Percentiles rank a stretch among this genome's conserved stretches.
These are phyloP conservation scores for Drosophila koepferae DNA, from an alignment of 2,888 invertebrate species.

Conservation along the genomic window DNA sequence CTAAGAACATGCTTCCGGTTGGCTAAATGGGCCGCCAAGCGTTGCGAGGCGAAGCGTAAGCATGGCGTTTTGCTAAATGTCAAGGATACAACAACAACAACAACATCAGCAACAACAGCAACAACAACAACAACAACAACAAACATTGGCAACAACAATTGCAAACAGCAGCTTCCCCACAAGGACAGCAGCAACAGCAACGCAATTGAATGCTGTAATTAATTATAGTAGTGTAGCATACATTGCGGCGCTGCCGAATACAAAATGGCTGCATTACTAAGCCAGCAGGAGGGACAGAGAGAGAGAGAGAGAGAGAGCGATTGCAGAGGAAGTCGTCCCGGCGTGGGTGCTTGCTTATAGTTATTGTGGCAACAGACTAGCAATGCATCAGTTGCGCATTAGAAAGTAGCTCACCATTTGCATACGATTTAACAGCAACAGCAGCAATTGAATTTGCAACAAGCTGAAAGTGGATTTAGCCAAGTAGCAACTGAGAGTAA, in stretches of 20 bases:
- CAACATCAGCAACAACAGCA: slow-evolving; percentile 18
- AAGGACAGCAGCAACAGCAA: slow-evolving; percentile 38
- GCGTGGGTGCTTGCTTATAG: neutral
- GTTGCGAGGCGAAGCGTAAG: slow-evolving; percentile 23
- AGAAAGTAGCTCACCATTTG: slow-evolving; percentile 23
- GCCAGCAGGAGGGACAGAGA: neutral
- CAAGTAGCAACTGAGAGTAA: neutral
- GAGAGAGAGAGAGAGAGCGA: neutral
- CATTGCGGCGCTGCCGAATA: slow-evolving; percentile 58
- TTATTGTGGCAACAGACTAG: neutral
- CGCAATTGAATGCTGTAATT: slow-evolving; percentile 65
- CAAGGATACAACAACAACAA: slow-evolving; percentile 66
- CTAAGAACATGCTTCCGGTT: slow-evolving; percentile 46
- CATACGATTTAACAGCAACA: slow-evolving; percentile 12
- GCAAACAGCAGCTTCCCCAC: slow-evolving; percentile 27
- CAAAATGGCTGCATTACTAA: slow-evolving; percentile 66
- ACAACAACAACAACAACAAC: slow-evolving; percentile 16
- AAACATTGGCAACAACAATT: neutral
- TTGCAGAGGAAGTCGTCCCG: neutral
- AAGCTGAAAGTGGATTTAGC: neutral
- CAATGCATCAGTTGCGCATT: slow-evolving; percentile 25
- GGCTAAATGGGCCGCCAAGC: slow-evolving; percentile 34
- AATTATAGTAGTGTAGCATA: slow-evolving; percentile 71
- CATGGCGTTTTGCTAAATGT: slow-evolving; percentile 62
- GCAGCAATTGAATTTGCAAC: slow-evolving; percentile 11